Conservation (phyloP, 2,888 invertebrate genomes). For the Flabesymbios commensalis region DNA sequence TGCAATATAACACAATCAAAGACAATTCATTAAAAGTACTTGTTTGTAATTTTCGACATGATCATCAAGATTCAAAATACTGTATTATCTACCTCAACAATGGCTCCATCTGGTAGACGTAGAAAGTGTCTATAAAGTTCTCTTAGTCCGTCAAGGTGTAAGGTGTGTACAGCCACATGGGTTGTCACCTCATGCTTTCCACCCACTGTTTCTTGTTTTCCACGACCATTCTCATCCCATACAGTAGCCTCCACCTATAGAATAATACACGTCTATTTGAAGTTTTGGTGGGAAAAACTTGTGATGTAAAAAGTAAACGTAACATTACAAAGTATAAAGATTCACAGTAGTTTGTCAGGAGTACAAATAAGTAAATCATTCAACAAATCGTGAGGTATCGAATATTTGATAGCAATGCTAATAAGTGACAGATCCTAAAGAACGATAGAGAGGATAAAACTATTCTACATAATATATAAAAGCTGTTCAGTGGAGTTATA, state of each 20-base stretch:
- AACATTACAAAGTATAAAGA: no score
- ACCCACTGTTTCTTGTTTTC: conserved; percentile 30
- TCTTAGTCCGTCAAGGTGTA: conserved; percentile 56
- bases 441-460: no score
- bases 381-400: no score
- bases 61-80: not conserved
- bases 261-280: no score
- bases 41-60: not conserved
- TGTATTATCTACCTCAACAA: conserved; percentile 47
- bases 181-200: conserved; percentile 51
- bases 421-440: no score
- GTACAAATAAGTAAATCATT: no score
- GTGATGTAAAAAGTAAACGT: no score
- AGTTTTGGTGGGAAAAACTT: no score
- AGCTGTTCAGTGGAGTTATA: no score
- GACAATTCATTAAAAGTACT: not conserved
- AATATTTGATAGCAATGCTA: no score
- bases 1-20: not conserved
- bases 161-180: conserved; percentile 55
- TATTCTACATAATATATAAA: no score
- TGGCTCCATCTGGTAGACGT: conserved; percentile 56
- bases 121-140: conserved; percentile 57
- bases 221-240: conserved; percentile 48
- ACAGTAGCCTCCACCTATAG: conserved; percentile 49
- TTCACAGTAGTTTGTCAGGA: no score